These are phyloP conservation scores for Sisyra nigra DNA, from an alignment of 2,888 invertebrate species.

Conservation along the genomic window DNA sequence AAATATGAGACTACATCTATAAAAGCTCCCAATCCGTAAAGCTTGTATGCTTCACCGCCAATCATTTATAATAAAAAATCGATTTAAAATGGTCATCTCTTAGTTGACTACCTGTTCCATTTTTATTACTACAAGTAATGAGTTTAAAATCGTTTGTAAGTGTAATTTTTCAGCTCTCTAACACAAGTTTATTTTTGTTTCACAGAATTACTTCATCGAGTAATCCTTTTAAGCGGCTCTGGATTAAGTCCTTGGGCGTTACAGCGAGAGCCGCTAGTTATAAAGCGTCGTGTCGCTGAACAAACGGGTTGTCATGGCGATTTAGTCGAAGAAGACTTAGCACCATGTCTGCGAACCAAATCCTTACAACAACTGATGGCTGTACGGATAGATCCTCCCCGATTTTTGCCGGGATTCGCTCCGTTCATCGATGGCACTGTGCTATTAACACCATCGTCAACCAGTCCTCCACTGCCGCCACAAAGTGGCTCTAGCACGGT, in stretches of 20 bases:
- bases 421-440: conserved; percentile 88
- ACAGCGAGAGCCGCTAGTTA: conserved; percentile 65
- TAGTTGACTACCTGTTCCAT: no score
- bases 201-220: conserved; percentile 74
- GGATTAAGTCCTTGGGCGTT: conserved; percentile 86
- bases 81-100: no score
- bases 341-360: conserved; percentile 67
- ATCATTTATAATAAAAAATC: no score
- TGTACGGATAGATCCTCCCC: conserved; percentile 61
- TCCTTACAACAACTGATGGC: conserved; percentile 57
- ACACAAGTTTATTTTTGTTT: conserved; percentile 23
- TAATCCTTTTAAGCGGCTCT: conserved; percentile 77
- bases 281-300: conserved; percentile 66
- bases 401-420: conserved; percentile 81
- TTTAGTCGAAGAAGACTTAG: conserved; percentile 64
- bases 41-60: no score
- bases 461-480: conserved; percentile 14
- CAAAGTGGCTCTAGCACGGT: conserved; percentile 28
- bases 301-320: conserved; percentile 74
- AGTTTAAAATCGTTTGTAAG: background rate
- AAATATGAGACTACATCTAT: no score
- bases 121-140: background rate
- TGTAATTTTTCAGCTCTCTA: background rate
- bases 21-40: no score
- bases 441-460: conserved; percentile 41